Conservation (phyloP, 2,113 vertebrate species). For the Parus major region DNA sequence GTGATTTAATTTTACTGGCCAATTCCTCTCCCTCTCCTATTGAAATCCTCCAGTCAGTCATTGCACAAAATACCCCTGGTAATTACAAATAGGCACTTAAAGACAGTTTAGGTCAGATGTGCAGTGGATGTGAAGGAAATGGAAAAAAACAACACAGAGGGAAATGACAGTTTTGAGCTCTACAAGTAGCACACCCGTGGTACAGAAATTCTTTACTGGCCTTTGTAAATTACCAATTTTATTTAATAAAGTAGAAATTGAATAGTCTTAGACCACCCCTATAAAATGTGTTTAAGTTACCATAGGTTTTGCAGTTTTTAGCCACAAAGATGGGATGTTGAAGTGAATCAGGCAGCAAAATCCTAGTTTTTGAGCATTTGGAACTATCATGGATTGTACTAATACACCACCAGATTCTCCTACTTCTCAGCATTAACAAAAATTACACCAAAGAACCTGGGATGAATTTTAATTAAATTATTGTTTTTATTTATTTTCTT, state of each 20-base stretch:
- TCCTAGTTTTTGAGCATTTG: constrained; percentile 22
- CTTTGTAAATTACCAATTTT: constrained; percentile 2
- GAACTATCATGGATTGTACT: constrained; percentile 7
- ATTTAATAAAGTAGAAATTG: constrained; percentile 6
- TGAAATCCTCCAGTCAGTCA: background rate
- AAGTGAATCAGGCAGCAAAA: constrained; percentile 29
- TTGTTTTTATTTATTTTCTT: constrained; percentile 66
- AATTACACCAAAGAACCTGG: constrained; percentile 64
- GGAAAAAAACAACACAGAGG: background rate
- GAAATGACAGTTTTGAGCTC: background rate
- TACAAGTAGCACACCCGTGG: background rate
- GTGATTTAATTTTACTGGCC: background rate
- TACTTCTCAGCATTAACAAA: constrained; percentile 50
- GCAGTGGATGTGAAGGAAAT: background rate
- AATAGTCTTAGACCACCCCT: background rate
- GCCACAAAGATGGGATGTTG: background rate
- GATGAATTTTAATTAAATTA: constrained; percentile 64
- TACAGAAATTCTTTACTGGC: background rate
- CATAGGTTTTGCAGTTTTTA: background rate
- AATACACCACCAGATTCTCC: constrained; percentile 52
- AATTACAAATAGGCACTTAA: constrained; percentile 41
- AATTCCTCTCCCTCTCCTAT: background rate
- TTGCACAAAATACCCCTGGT: background rate
- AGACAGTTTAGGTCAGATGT: constrained; percentile 19
- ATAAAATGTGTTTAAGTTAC: background rate